Evolutionary conservation across 2,888 invertebrate species (phyloP).

Genomic region (Sialis lutaria): DNA sequence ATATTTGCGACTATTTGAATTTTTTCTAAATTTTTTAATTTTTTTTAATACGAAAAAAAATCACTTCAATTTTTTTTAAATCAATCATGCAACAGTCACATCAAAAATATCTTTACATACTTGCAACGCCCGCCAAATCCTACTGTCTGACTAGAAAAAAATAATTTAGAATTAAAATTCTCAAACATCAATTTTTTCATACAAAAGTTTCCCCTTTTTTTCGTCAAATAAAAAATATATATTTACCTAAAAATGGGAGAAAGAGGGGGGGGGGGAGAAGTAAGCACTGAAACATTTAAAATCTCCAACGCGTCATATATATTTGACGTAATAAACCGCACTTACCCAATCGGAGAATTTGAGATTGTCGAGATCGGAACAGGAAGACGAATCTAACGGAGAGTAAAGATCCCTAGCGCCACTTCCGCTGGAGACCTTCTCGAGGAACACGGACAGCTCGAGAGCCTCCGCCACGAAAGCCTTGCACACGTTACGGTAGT

Average conservation of each 20-base stretch:
- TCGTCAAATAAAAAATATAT: too few species aligned
- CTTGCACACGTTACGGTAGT: constrained; percentile 84
- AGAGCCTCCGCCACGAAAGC: constrained; percentile 83
- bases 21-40: too few species aligned
- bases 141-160: constrained; percentile 43
- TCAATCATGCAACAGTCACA: too few species aligned
- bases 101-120: constrained; percentile 33
- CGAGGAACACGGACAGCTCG: constrained; percentile 78
- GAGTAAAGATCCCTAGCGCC: constrained; percentile 48
- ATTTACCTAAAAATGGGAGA: too few species aligned
- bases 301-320: too few species aligned
- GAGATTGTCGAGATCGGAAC: constrained; percentile 60
- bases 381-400: constrained; percentile 40
- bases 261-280: too few species aligned
- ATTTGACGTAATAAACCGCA: constrained; percentile 8
- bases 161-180: too few species aligned
- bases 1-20: background rate
- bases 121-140: constrained; percentile 64
- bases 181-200: too few species aligned
- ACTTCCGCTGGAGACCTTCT: constrained; percentile 45
- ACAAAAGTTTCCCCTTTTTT: too few species aligned
- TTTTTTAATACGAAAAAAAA: too few species aligned
- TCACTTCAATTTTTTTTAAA: too few species aligned
- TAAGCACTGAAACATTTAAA: too few species aligned
- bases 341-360: constrained; percentile 84